Evolutionary conservation across 2,888 invertebrate species (phyloP).

Genomic region (Nomada hirtipes): DNA sequence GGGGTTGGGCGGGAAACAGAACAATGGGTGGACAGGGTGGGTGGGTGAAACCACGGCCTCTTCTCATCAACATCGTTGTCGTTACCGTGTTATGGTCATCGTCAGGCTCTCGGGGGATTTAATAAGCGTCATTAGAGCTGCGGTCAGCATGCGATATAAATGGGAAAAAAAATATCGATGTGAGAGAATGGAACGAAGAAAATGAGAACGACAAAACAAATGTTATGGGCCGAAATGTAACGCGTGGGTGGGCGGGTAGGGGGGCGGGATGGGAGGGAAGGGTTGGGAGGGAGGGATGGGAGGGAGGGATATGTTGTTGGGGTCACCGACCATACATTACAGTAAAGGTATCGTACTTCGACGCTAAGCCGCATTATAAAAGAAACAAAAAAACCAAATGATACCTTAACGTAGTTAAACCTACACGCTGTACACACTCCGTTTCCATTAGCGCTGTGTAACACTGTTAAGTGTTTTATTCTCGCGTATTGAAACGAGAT

Average conservation of each 20-base stretch:
- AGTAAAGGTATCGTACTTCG: slow-evolving; percentile 71
- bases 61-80: slow-evolving; percentile 84
- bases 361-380: slow-evolving; percentile 49
- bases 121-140: slow-evolving; percentile 55
- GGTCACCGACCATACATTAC: slow-evolving; percentile 72
- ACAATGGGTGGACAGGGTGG: slow-evolving; percentile 84
- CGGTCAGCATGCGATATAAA: slow-evolving; percentile 41
- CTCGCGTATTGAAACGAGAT: slow-evolving; percentile 75
- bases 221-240: slow-evolving; percentile 75
- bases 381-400: slow-evolving; percentile 34
- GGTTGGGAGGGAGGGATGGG: slow-evolving; percentile 37
- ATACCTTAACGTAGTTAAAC: slow-evolving; percentile 70
- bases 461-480: slow-evolving; percentile 78
- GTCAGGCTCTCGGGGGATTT: slow-evolving; percentile 63
- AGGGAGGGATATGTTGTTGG: slow-evolving; percentile 71
- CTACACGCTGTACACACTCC: slow-evolving; percentile 74
- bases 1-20: slow-evolving; percentile 84
- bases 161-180: slow-evolving; percentile 65
- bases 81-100: slow-evolving; percentile 77
- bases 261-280: slow-evolving; percentile 72
- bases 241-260: slow-evolving; percentile 77
- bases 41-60: slow-evolving; percentile 85
- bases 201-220: slow-evolving; percentile 69
- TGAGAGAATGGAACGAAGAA: slow-evolving; percentile 60
- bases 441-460: slow-evolving; percentile 77